Evolutionary conservation across 2,113 vertebrate genomes (phyloP).

Genomic region (Cebidichthys violaceus): DNA sequence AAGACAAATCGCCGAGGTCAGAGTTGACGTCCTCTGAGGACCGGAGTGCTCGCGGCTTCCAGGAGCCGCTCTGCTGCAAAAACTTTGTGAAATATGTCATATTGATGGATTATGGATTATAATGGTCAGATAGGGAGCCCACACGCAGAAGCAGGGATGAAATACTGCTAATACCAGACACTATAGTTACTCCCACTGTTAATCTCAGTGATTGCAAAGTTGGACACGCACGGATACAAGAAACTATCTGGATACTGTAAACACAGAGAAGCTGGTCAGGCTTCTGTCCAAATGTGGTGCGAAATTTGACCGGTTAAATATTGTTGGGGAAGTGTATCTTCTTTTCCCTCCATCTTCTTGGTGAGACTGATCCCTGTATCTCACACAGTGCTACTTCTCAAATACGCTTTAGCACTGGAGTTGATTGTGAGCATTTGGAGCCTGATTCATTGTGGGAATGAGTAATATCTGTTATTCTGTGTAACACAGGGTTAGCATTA

Average conservation of each 20-base stretch:
- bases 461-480: neutral
- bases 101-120: slow-evolving; percentile 23
- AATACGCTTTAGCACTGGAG: neutral
- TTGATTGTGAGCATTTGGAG: neutral
- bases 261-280: neutral
- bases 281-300: neutral
- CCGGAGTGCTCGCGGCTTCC: neutral
- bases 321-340: neutral
- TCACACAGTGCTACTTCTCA: neutral
- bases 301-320: neutral
- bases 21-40: slow-evolving; percentile 15
- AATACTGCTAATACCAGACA: neutral
- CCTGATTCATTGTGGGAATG: neutral
- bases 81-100: slow-evolving; percentile 5
- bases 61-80: neutral
- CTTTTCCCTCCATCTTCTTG: neutral
- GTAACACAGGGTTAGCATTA: neutral
- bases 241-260: neutral
- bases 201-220: neutral
- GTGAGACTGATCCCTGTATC: neutral
- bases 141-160: neutral
- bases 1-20: slow-evolving; percentile 20
- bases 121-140: slow-evolving; percentile 23
- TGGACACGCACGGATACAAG: neutral
- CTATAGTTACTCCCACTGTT: neutral